Evolutionary conservation across 2,888 invertebrate genomes (phyloP), one percentile per base, ranked within the genome.

Genomic region (Eulithis prunata): DNA sequence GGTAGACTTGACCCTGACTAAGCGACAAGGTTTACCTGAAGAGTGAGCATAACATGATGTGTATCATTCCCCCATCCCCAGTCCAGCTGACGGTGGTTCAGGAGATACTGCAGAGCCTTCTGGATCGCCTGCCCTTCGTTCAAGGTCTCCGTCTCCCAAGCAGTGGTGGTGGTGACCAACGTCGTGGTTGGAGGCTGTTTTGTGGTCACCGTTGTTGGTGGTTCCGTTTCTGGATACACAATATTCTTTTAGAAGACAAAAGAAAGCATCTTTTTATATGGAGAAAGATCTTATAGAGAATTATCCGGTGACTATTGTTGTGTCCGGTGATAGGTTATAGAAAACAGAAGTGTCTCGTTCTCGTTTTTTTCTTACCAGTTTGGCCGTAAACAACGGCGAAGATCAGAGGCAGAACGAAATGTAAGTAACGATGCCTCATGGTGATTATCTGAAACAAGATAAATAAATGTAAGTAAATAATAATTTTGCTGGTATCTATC

Each of bases 21-120:
- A 32, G 32, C 32, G 32, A 6, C 32, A 2, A 32, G 32, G 32
- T 90, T 90, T 76, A 96, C 94, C 88, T 97, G 96, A 64, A 97
- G 93, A 43, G 97, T 97, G 51, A 97, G 94, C 80, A 97, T 94
- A 3, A 97, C 97, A 78, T 96, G 95, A 70, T 97, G 96, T 0
- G 97, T 97, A 79, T 97, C 97, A 76, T 97, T 96, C 46, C 95
- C 95, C 97, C 97, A 97, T 5, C 97, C 97, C 94, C 96, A 96
- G 82, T 97, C 96, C 3, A 94, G 91, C 74, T 95, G 95, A 32
- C 97, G 94, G 76, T 96, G 96, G 74, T 95, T 94, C 80, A 96
- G 94, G 28, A 97, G 88, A 94, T 97, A 97, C 73, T 95, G 94
- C 64, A 96, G 87, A 1, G 97, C 97, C 75, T 94, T 94, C 78